These are phyloP conservation scores for Etheostoma cragini DNA, from an alignment of 2,113 vertebrate species.

Conservation along the genomic window DNA sequence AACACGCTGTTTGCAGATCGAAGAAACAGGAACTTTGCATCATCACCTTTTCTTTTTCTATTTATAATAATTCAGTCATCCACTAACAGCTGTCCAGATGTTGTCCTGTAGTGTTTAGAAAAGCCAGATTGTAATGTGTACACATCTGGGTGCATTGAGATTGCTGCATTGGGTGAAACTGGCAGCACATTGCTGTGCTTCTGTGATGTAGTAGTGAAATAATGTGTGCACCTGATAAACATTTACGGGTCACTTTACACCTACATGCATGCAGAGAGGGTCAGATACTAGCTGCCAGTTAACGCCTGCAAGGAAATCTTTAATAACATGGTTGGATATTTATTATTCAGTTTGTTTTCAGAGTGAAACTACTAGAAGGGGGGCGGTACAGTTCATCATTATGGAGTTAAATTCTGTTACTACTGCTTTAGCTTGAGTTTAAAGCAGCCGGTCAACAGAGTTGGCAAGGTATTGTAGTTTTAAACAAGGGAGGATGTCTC, in stretches of 20 bases:
- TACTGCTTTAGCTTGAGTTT: neutral
- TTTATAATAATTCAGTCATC: neutral
- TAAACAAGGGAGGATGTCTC: conserved; percentile 29
- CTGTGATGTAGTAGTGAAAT: neutral
- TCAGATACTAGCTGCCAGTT: neutral
- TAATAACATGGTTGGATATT: neutral
- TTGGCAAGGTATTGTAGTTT: neutral
- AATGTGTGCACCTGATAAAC: neutral
- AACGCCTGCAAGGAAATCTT: neutral
- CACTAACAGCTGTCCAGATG: conserved; percentile 14
- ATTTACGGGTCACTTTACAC: neutral
- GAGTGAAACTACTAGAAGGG: neutral
- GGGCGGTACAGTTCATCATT: too few species aligned
- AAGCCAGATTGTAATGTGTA: neutral
- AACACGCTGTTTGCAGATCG: conserved; percentile 2
- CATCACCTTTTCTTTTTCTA: neutral
- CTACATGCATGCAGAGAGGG: neutral
- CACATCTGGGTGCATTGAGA: neutral
- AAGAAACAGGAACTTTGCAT: conserved; percentile 8
- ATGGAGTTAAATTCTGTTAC: neutral
- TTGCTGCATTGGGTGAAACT: neutral
- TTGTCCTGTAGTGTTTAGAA: neutral
- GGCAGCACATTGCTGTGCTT: neutral
- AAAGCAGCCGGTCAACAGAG: neutral
- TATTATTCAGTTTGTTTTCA: neutral